A percentile compares a stretch with the other conserved stretches of the same genome.
Evolutionary conservation across 2,888 invertebrate species (phyloP).

Genomic region (Trachelus tabidus): DNA sequence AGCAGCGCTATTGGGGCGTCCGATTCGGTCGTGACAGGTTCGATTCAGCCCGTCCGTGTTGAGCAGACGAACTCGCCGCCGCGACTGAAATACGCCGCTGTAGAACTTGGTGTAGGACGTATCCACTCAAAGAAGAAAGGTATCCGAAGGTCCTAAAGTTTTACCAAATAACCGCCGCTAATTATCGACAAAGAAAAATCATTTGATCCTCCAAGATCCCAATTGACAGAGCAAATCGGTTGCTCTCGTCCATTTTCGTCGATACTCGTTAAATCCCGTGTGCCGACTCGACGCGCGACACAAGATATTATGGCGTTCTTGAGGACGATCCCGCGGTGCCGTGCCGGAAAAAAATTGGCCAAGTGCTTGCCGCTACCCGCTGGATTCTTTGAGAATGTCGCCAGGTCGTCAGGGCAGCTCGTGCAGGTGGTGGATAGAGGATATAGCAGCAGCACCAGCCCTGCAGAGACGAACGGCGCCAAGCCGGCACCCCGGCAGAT

Average conservation of each 20-base stretch:
- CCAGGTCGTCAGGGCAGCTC: constrained; percentile 44
- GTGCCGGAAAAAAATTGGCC: constrained; percentile 53
- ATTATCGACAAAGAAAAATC: background rate
- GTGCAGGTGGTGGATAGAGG: constrained; percentile 50
- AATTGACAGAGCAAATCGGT: background rate
- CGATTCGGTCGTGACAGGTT: constrained; percentile 49
- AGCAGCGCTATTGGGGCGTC: constrained; percentile 44
- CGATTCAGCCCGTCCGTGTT: constrained; percentile 31
- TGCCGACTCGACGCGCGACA: background rate
- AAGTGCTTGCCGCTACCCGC: constrained; percentile 46
- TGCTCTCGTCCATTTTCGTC: background rate
- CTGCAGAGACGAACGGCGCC: constrained; percentile 22
- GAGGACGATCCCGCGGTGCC: constrained; percentile 56
- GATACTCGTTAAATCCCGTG: background rate
- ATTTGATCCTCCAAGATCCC: background rate
- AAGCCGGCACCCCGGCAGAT: constrained; percentile 52
- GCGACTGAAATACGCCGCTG: background rate
- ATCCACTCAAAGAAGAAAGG: background rate
- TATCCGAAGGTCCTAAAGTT: background rate
- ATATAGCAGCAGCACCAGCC: constrained; percentile 25
- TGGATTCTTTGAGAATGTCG: constrained; percentile 39
- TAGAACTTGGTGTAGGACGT: background rate
- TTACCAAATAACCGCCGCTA: background rate
- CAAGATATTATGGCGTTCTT: constrained; percentile 54
- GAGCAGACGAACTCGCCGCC: background rate